Base-by-base conservation (phyloP, 2,113 vertebrate genomes). In the Actenoides hombroni region DNA sequence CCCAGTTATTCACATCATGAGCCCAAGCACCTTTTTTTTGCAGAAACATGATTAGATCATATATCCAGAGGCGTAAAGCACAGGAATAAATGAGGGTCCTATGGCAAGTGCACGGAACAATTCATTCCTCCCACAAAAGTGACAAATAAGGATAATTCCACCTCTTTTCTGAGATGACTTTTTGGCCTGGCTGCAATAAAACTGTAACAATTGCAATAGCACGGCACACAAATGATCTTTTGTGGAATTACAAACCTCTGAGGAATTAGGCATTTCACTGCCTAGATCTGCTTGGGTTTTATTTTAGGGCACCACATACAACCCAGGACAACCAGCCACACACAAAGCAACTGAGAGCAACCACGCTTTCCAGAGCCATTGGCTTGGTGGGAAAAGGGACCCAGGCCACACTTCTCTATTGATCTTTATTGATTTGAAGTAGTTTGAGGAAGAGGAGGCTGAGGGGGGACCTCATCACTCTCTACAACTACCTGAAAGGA, bases 111-210 rank as follows among this genome's bases (percentile, higher is more conserved):
- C 89, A 59, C 3, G 1, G 77, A 88, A 69, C 6, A 6, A 84
- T 78, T 82, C 69, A 89, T 89, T 68, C 86, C 74, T 92, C 81
- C 74, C 90, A 88, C 88, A 90, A 68, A 94, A 95, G 68, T 70
- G 71, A 92, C 85, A 95, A 95, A 92, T 70, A 81, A 88, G 63
- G 76, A 87, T 76, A 88, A 94, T 96, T 95, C 56, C 64, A 53
- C 79, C 71, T 92, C 83, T 56, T 92, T 95, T 79, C 76, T 0
- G 0, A 88, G 44, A 67, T 1, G 17, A n/a, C 90, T 93, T 60
- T 86, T 78, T 88, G 85, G 42, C 76, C 90, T 64, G 82, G 71
- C 82, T 90, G 75, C 88, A 90, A 56, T 96, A 88, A 92, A 96
- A 60, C 78, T 70, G 59, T 29, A 86, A 48, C 42, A 60, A 74